Conservation (phyloP, 53 echinoderm and acorn worm genomes). For the Antedon mediterranea region DNA sequence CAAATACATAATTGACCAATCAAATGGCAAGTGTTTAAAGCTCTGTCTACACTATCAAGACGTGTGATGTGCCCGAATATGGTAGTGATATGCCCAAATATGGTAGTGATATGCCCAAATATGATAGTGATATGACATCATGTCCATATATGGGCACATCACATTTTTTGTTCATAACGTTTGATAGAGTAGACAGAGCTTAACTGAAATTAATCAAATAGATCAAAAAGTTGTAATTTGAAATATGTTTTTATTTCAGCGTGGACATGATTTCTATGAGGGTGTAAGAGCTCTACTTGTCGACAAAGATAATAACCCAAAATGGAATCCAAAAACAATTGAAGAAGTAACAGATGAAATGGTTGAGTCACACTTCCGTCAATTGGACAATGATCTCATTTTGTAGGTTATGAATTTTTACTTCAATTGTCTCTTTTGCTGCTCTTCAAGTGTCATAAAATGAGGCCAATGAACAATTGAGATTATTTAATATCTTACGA, state of each 20-base stretch:
- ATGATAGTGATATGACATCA: too few species aligned
- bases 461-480: not conserved
- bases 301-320: conserved; percentile 57
- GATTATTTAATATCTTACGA: not conserved
- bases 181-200: too few species aligned
- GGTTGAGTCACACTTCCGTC: conserved; percentile 60
- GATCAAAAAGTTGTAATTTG: too few species aligned
- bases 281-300: conserved; percentile 84
- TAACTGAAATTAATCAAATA: too few species aligned
- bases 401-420: not conserved
- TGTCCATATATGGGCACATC: too few species aligned
- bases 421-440: not conserved
- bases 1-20: too few species aligned
- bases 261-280: conserved; percentile 95
- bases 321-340: conserved; percentile 74
- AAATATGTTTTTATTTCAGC: conserved; percentile 21
- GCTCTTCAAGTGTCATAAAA: not conserved
- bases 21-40: too few species aligned
- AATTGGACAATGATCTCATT: conserved; percentile 31
- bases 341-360: conserved; percentile 65
- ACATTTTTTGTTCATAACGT: too few species aligned
- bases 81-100: too few species aligned
- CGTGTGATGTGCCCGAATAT: too few species aligned
- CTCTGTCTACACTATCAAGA: too few species aligned
- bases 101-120: too few species aligned